These are phyloP conservation scores for Cryptoprocta ferox DNA, from an alignment of 2,797 vertebrate species.

Conservation along the genomic window DNA sequence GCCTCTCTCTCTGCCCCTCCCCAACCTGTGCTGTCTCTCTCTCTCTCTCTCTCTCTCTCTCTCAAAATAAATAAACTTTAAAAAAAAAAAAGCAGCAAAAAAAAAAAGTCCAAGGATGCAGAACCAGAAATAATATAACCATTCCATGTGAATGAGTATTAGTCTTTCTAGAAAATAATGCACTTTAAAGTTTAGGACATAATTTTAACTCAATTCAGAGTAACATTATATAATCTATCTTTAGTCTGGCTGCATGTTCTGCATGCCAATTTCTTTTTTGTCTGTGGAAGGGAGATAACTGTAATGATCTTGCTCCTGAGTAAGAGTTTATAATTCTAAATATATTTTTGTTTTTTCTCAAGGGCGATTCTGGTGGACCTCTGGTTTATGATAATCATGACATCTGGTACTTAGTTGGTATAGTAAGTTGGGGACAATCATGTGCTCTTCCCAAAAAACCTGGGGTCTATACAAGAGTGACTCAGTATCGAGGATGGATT, in stretches of 20 bases:
- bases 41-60: too few relatives aligned
- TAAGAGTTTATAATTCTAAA: neutral
- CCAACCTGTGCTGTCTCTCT: fast-evolving
- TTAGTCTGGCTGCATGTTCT: neutral
- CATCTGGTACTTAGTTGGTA: slow-evolving; percentile 88
- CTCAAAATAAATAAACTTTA: too few relatives aligned
- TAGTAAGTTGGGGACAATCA: slow-evolving; percentile 90
- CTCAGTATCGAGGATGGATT: slow-evolving; percentile 88
- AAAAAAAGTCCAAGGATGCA: neutral
- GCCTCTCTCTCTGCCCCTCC: too few relatives aligned
- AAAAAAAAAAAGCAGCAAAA: neutral
- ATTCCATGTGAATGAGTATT: neutral
- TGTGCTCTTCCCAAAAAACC: slow-evolving; percentile 88
- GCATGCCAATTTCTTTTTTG: neutral
- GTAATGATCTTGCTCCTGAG: neutral
- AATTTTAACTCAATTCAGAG: neutral
- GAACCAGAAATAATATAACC: neutral
- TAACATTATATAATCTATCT: neutral
- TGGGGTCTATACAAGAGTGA: slow-evolving; percentile 87
- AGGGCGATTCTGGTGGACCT: slow-evolving; percentile 90
- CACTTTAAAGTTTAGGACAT: slow-evolving; percentile 8
- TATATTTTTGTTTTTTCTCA: slow-evolving; percentile 57
- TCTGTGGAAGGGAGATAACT: neutral
- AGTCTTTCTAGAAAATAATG: neutral
- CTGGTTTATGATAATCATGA: slow-evolving; percentile 86